Conservation (phyloP, 1,140 invertebrate species). For the Whitmania pigra region DNA sequence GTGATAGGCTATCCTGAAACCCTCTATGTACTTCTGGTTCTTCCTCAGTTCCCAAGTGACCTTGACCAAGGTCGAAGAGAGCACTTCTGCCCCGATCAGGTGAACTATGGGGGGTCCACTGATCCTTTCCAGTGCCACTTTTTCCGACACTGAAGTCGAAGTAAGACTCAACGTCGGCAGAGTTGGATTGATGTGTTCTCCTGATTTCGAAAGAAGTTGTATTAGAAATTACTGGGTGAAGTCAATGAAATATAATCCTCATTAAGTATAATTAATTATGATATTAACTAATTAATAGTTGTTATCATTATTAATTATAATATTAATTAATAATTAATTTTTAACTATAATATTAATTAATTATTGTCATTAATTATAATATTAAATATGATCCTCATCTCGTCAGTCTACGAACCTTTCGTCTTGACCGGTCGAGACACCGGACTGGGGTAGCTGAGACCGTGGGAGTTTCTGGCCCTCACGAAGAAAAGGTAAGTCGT, state of each 20-base stretch:
- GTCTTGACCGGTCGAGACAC: slow-evolving; percentile 43
- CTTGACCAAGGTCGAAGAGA: slow-evolving; percentile 66
- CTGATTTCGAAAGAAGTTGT: too few species aligned
- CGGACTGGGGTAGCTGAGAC: slow-evolving; percentile 20
- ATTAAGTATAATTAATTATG: too few species aligned
- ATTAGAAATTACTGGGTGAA: too few species aligned
- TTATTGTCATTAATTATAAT: too few species aligned
- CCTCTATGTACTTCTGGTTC: slow-evolving; percentile 54
- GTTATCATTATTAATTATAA: too few species aligned
- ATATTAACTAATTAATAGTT: too few species aligned
- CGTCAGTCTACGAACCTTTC: slow-evolving; percentile 28
- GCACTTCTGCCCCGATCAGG: slow-evolving; percentile 59
- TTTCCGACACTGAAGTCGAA: neutral
- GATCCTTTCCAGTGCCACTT: slow-evolving; percentile 42
- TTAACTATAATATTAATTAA: too few species aligned
- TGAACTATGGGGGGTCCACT: slow-evolving; percentile 68
- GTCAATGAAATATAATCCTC: too few species aligned
- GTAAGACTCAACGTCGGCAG: too few species aligned
- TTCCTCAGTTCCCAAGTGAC: slow-evolving; percentile 65
- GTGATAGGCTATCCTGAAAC: slow-evolving; percentile 77
- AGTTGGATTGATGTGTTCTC: too few species aligned
- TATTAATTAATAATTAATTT: too few species aligned
- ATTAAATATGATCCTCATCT: too few species aligned
- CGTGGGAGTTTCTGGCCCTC: slow-evolving; percentile 58
- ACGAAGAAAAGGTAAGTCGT: slow-evolving; percentile 74